A percentile compares a stretch with the other conserved stretches of the same genome.
Evolutionary conservation across 2,797 vertebrate genomes (phyloP).

Genomic region (Tragelaphus eurycerus): DNA sequence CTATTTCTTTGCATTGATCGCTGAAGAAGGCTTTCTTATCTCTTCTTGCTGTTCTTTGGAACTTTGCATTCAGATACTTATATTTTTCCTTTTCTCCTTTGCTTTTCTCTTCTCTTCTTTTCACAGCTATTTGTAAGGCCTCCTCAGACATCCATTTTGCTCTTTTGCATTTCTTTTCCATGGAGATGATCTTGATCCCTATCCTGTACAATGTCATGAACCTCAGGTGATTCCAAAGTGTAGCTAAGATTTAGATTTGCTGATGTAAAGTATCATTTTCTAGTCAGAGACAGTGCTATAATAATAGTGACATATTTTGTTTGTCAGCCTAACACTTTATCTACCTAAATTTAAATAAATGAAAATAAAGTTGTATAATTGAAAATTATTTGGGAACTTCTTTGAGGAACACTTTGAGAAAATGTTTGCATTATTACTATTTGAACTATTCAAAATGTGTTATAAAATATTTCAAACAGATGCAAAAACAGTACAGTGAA

Average conservation of each 20-base stretch:
- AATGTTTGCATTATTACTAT: neutral
- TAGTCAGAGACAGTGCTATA: neutral
- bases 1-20: too few species aligned
- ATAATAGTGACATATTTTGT: neutral
- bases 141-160: too few species aligned
- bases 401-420: constrained; percentile 20
- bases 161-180: too few species aligned
- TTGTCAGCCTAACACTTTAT: neutral
- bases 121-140: too few species aligned
- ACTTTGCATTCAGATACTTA: too few species aligned
- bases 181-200: too few species aligned
- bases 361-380: constrained; percentile 11
- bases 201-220: too few species aligned
- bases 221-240: neutral
- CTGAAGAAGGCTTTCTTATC: too few species aligned
- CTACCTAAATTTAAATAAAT: neutral
- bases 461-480: constrained; percentile 30
- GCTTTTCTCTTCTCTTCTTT: too few species aligned
- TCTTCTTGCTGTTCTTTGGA: too few species aligned
- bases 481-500: neutral
- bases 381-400: neutral
- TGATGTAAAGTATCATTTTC: neutral
- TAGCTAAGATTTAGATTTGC: neutral
- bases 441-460: neutral
- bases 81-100: too few species aligned